Evolutionary conservation across 2,888 invertebrate genomes (phyloP).

Genomic region (Cryptocephalus primarius): DNA sequence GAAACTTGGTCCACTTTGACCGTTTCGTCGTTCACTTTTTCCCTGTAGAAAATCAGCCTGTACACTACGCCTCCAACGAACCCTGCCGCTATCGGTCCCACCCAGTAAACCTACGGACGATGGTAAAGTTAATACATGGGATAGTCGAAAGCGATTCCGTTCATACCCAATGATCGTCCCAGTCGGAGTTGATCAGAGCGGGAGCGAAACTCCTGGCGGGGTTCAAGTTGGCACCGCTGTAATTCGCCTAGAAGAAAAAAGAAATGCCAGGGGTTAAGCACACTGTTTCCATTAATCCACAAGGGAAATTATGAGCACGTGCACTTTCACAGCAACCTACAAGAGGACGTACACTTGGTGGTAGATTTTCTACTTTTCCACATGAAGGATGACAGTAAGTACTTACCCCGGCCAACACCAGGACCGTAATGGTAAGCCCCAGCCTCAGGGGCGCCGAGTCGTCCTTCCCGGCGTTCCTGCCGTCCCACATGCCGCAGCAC

Average conservation of each 20-base stretch:
- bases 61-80: constrained; percentile 24
- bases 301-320: no score
- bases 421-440: constrained; percentile 49
- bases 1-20: no score
- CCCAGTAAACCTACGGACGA: not conserved
- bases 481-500: constrained; percentile 63
- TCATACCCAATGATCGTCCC: constrained; percentile 54
- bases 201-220: constrained; percentile 56
- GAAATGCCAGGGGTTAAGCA: constrained; percentile 28
- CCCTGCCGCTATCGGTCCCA: constrained; percentile 13
- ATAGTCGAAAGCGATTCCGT: not conserved
- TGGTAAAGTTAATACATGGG: not conserved
- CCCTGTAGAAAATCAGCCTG: constrained; percentile 13
- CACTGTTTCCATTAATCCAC: not conserved
- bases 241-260: constrained; percentile 22
- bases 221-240: constrained; percentile 57
- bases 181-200: constrained; percentile 52
- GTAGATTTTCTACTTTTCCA: no score
- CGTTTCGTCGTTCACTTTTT: no score
- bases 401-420: constrained; percentile 50
- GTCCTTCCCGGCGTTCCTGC: constrained; percentile 48
- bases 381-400: no score
- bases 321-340: no score
- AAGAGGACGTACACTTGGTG: no score
- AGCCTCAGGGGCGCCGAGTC: constrained; percentile 54